Conservation (phyloP, 2,888 invertebrate genomes). For the Argynnis bischoffii region DNA sequence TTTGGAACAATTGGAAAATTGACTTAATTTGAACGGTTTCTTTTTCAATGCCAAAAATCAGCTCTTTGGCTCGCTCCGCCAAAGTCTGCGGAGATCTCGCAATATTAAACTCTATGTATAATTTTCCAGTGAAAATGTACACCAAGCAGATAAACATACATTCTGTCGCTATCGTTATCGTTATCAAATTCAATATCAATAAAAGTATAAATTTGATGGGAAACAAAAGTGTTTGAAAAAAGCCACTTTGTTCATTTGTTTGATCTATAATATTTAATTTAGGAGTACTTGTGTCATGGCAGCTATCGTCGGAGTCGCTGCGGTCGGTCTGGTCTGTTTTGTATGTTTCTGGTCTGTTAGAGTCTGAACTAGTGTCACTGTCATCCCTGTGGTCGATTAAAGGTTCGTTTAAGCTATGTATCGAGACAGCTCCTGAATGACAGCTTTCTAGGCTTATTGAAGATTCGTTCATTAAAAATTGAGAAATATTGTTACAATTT, state of each 20-base stretch:
- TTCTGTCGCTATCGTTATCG: conserved; percentile 50
- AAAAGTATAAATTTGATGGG: conserved; percentile 54
- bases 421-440: conserved; percentile 56
- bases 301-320: conserved; percentile 37
- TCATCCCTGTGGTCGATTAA: conserved; percentile 33
- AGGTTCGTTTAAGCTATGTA: conserved; percentile 56
- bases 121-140: conserved; percentile 56
- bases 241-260: conserved; percentile 26
- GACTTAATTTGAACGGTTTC: conserved; percentile 57
- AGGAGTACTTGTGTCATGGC: conserved; percentile 27
- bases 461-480: conserved; percentile 50
- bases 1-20: conserved; percentile 53
- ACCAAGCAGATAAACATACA: conserved; percentile 51
- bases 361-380: conserved; percentile 4
- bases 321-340: conserved; percentile 19
- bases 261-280: conserved; percentile 34
- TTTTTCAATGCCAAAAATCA: conserved; percentile 54
- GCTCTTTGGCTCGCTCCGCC: conserved; percentile 51
- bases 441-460: conserved; percentile 29
- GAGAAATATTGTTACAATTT: conserved; percentile 57
- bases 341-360: conserved; percentile 1
- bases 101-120: conserved; percentile 55
- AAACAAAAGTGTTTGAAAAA: conserved; percentile 45
- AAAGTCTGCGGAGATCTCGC: conserved; percentile 50
- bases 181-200: conserved; percentile 52